Conservation (phyloP, 2,113 vertebrate species). For the Ivindomyrus marchei region DNA sequence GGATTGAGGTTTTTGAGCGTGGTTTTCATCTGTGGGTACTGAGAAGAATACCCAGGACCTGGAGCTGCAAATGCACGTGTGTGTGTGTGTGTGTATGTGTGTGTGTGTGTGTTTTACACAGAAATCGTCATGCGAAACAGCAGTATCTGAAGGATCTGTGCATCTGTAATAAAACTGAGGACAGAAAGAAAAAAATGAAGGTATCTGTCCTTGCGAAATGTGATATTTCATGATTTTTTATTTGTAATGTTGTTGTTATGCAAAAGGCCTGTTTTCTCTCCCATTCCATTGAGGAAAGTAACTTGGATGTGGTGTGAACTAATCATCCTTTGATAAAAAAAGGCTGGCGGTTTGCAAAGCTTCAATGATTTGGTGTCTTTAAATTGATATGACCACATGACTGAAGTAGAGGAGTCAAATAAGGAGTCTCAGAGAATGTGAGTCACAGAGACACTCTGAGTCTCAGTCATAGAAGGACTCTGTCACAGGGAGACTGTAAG, state of each 20-base stretch:
- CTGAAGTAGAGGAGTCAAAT: background rate
- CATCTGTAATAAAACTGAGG: background rate
- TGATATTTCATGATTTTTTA: background rate
- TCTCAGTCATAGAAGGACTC: background rate
- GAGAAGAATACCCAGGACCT: background rate
- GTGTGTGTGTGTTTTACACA: background rate
- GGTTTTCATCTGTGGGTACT: background rate
- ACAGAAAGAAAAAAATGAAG: background rate
- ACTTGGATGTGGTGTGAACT: background rate
- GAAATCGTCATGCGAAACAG: background rate
- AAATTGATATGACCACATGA: background rate
- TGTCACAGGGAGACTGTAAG: background rate
- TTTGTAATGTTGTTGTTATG: background rate
- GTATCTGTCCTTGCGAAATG: background rate
- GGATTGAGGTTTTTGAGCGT: conserved; percentile 11
- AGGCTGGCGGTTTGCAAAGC: background rate
- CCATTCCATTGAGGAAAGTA: background rate
- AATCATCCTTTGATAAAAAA: background rate
- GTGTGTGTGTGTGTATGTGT: background rate
- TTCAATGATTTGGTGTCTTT: background rate
- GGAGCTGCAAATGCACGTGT: background rate
- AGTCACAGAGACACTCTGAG: background rate
- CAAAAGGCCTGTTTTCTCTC: background rate
- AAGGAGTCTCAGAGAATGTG: background rate
- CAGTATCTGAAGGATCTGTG: background rate